Conservation (phyloP, 2,888 invertebrate genomes). For the Mythimna albipuncta region DNA sequence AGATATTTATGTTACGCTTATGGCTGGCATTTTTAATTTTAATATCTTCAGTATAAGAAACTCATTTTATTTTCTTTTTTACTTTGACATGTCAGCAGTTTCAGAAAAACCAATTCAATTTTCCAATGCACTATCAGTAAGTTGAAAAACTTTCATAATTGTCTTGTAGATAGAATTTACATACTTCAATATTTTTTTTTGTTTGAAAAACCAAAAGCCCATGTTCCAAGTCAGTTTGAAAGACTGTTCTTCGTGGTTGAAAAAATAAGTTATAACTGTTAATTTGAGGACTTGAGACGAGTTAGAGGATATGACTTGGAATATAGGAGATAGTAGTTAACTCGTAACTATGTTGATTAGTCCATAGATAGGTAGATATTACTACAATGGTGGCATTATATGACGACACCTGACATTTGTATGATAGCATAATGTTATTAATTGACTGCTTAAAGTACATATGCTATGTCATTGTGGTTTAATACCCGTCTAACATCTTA, state of each 20-base stretch:
- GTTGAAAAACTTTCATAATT: neutral
- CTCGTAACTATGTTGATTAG: neutral
- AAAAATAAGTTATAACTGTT: neutral
- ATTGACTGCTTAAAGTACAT: too few relatives aligned
- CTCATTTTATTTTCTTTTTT: constrained; percentile 14
- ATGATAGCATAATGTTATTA: too few relatives aligned
- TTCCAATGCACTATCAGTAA: constrained; percentile 16
- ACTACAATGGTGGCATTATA: neutral
- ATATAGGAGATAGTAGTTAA: neutral
- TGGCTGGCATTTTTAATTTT: neutral
- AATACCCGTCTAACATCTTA: too few relatives aligned
- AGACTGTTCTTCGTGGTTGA: neutral
- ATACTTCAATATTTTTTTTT: neutral
- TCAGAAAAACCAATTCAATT: constrained; percentile 1
- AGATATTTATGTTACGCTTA: neutral
- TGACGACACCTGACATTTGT: neutral
- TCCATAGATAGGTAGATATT: neutral
- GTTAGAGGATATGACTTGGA: neutral
- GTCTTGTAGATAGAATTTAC: constrained; percentile 4
- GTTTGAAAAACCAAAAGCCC: too few relatives aligned
- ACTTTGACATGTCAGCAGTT: constrained; percentile 18
- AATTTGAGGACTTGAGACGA: neutral
- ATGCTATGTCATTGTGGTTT: too few relatives aligned
- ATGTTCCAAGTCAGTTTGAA: constrained; percentile 1
- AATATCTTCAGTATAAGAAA: constrained; percentile 2